Percentiles rank a stretch among this genome's conserved stretches.
These are phyloP conservation scores for Nematolebias whitei DNA, from an alignment of 2,113 vertebrate species.

Conservation along the genomic window DNA sequence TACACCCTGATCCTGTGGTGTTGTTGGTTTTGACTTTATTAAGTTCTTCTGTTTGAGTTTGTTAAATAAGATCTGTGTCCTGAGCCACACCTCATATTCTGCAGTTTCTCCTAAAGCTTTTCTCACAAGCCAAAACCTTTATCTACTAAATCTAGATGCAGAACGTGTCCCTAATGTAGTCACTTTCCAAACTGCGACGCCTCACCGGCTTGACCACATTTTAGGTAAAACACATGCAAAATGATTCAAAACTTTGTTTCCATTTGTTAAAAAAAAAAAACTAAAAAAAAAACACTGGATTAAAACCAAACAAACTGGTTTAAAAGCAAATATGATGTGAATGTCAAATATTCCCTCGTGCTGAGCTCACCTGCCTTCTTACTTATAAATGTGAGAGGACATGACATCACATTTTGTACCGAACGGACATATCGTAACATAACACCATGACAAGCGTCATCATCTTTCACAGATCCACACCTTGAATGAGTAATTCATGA, in stretches of 20 bases:
- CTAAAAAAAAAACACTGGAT: no score
- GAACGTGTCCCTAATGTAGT: conserved; percentile 46
- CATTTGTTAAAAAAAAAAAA: no score
- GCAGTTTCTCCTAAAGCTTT: conserved; percentile 16
- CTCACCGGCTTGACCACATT: not conserved
- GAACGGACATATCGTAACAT: conserved; percentile 5
- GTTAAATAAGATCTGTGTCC: conserved; percentile 43
- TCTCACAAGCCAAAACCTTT: conserved; percentile 1
- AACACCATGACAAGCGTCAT: conserved; percentile 3
- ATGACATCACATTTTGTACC: conserved; percentile 9
- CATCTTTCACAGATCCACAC: conserved; percentile 21
- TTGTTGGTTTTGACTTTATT: conserved; percentile 21
- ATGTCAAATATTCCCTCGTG: not conserved
- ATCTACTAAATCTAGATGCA: conserved; percentile 21
- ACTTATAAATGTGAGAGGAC: not conserved
- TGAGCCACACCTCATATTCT: conserved; percentile 17
- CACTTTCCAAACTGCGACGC: not conserved
- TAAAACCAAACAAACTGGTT: not conserved
- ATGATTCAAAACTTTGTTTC: not conserved
- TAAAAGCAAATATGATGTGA: not conserved
- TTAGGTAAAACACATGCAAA: not conserved
- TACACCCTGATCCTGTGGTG: not conserved
- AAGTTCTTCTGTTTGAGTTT: conserved; percentile 33
- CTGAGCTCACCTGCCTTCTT: not conserved
- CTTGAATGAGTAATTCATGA: conserved; percentile 24